Percentiles rank a stretch among this genome's conserved stretches.
Evolutionary conservation across 2,113 vertebrate species (phyloP).

Genomic region (Nettapus auritus): DNA sequence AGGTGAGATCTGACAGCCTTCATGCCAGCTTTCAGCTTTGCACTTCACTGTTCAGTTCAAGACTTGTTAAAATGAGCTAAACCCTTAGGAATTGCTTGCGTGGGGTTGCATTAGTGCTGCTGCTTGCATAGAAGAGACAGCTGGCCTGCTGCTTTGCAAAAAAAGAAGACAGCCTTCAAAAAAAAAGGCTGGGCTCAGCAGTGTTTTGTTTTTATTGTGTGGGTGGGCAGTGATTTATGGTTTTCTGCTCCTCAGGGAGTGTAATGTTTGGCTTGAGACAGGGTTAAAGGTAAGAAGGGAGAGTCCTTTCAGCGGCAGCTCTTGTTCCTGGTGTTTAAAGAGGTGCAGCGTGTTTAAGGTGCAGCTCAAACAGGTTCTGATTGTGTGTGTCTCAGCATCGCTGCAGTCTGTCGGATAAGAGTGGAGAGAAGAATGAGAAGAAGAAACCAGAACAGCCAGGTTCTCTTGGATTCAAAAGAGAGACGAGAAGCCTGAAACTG

Average conservation of each 20-base stretch:
- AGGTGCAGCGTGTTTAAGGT: not conserved
- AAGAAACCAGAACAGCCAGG: rapidly evolving
- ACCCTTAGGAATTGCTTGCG: not conserved
- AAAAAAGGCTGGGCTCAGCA: not conserved
- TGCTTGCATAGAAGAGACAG: not conserved
- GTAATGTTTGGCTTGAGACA: not conserved
- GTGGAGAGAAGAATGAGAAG: not conserved
- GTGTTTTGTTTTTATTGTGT: not conserved
- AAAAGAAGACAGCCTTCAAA: not conserved
- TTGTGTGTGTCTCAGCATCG: not conserved
- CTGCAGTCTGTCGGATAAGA: not conserved
- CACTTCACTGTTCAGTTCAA: not conserved
- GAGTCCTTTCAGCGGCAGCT: not conserved
- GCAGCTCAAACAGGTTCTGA: not conserved
- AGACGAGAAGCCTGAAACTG: not conserved
- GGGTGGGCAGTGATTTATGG: not conserved
- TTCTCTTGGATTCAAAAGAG: not conserved
- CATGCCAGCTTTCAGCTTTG: not conserved
- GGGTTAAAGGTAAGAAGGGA: not conserved
- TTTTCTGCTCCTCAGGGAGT: not conserved
- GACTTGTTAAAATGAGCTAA: not conserved
- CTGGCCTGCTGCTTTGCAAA: not conserved
- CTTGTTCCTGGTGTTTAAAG: not conserved
- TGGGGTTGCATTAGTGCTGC: not conserved
- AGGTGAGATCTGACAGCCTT: slow-evolving; percentile 56